phyloP scores from a whole-genome alignment of 2,113 vertebrate genomes.

The Fulica atra region DNA sequence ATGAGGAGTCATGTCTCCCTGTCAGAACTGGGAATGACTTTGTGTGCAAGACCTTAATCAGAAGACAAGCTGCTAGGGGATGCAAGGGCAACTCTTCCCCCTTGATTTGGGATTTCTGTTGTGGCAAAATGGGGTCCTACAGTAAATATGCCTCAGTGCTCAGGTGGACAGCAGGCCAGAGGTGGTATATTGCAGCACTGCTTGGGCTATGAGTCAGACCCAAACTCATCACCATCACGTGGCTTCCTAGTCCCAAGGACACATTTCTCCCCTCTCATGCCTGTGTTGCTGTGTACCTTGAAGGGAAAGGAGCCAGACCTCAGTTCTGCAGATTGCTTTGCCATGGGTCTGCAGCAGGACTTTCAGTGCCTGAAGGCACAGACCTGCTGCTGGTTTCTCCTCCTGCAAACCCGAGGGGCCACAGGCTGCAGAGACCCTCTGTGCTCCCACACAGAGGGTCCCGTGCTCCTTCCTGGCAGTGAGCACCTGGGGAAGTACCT shows the following conservation, averaged over 20 bases:
- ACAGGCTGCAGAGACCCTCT: not conserved
- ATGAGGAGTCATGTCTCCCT: not conserved
- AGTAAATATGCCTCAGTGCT: not conserved
- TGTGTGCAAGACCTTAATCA: not conserved
- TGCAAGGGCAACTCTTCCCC: not conserved
- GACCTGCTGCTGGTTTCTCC: not conserved
- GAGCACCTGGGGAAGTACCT: not conserved
- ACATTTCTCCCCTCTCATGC: not conserved
- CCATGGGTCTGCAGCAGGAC: not conserved
- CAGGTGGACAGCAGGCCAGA: not conserved
- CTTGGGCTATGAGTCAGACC: not conserved
- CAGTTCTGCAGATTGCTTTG: not conserved
- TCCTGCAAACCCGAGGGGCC: not conserved
- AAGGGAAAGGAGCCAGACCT: not conserved
- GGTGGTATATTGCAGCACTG: not conserved
- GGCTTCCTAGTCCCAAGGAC: not conserved
- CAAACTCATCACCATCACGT: not conserved
- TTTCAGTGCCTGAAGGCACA: not conserved
- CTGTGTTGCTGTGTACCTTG: fast-evolving
- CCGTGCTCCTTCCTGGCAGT: not conserved
- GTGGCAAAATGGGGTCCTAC: not conserved
- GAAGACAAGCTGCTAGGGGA: not conserved
- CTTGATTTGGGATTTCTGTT: not conserved
- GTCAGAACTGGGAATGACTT: not conserved
- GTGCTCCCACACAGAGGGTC: not conserved